These are phyloP conservation scores for Agelastica alni DNA, from an alignment of 2,888 invertebrate species.

Conservation along the genomic window DNA sequence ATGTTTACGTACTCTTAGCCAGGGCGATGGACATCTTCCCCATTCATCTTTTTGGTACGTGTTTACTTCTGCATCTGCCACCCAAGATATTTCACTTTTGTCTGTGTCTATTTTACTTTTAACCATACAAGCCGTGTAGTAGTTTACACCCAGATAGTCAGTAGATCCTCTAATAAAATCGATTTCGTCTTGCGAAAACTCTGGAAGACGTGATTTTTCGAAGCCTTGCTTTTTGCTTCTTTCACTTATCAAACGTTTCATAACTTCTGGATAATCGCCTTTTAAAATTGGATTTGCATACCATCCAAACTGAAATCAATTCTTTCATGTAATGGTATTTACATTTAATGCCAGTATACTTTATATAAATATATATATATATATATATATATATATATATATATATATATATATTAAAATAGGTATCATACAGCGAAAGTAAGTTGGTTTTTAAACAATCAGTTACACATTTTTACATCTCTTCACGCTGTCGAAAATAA, in stretches of 20 bases:
- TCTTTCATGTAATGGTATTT: too few species aligned
- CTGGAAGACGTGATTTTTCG: conserved; percentile 64
- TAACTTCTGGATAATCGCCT: conserved; percentile 69
- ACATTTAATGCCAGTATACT: too few species aligned
- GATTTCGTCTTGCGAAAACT: conserved; percentile 65
- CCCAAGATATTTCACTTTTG: conserved; percentile 7
- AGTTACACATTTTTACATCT: too few species aligned
- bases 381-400: too few species aligned
- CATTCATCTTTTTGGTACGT: conserved; percentile 28
- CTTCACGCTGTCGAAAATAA: too few species aligned
- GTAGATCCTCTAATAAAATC: conserved; percentile 64
- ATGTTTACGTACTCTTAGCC: conserved; percentile 20
- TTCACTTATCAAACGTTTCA: conserved; percentile 63
- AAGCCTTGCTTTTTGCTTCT: conserved; percentile 65
- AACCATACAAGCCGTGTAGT: conserved; percentile 68
- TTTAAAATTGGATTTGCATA: conserved; percentile 63
- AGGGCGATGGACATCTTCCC: conserved; percentile 24
- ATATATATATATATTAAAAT: too few species aligned
- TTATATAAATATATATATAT: too few species aligned
- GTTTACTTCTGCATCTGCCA: conserved; percentile 25
- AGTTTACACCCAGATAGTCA: conserved; percentile 77
- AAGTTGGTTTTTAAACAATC: too few species aligned
- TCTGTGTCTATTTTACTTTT: conserved; percentile 13
- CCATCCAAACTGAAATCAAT: conserved; percentile 34
- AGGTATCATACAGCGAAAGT: too few species aligned